phyloP scores from a whole-genome alignment of 1,140 invertebrate genomes.

The Drosophila pseudoananassae region DNA sequence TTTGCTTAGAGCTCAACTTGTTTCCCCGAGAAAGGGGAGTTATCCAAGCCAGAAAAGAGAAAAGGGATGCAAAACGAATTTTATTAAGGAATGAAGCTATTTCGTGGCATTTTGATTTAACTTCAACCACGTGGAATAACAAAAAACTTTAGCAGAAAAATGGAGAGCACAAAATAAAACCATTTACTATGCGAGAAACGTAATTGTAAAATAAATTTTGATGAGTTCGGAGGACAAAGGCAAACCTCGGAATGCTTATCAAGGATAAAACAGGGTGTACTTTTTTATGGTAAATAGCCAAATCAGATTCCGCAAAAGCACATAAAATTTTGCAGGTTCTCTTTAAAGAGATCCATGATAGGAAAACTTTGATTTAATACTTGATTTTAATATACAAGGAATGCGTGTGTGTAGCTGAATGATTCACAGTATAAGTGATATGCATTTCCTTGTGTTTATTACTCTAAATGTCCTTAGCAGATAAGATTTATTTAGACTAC shows the following conservation, averaged over 20 bases:
- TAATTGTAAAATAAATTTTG: constrained; percentile 48
- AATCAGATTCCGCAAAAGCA: constrained; percentile 35
- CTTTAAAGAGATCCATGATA: constrained; percentile 13
- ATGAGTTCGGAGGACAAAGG: constrained; percentile 7
- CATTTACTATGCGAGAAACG: constrained; percentile 51
- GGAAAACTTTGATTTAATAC: constrained; percentile 35
- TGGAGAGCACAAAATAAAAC: constrained; percentile 29
- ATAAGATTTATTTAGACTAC: constrained; percentile 52
- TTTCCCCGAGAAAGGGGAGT: neutral
- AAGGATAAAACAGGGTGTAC: constrained; percentile 75
- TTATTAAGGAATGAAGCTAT: constrained; percentile 12
- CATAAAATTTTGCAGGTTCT: constrained; percentile 6
- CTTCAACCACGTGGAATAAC: constrained; percentile 22
- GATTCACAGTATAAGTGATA: constrained; percentile 3
- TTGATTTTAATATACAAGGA: constrained; percentile 8
- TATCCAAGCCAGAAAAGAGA: neutral
- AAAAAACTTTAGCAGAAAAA: constrained; percentile 9
- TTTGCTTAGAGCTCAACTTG: constrained; percentile 21
- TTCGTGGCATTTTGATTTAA: constrained; percentile 16
- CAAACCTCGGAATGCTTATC: constrained; percentile 34
- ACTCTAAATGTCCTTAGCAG: constrained; percentile 43
- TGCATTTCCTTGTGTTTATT: constrained; percentile 32
- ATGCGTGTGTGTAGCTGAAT: neutral
- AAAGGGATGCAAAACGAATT: constrained; percentile 12
- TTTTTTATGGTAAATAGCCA: constrained; percentile 59